Percentiles rank a stretch among this genome's conserved stretches.
These are phyloP conservation scores for Mesorhabditis sp. DNA, from an alignment of 2,888 invertebrate genomes.

Conservation along the genomic window DNA sequence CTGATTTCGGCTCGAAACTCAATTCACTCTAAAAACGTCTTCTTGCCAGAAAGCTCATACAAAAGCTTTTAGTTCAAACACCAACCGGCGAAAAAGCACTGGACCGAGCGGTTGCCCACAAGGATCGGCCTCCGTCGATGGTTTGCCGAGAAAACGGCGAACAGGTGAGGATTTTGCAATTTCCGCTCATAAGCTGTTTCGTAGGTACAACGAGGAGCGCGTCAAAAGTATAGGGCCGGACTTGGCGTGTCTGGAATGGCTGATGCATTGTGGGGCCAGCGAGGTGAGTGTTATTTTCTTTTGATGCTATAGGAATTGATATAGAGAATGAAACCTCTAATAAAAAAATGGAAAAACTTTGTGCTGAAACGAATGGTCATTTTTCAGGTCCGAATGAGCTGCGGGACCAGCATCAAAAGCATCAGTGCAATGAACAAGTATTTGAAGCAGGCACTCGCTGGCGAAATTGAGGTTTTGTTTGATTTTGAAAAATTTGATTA, in stretches of 20 bases:
- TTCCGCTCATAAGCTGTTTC: slow-evolving; percentile 6
- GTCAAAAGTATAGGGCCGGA: slow-evolving; percentile 50
- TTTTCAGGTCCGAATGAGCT: slow-evolving; percentile 33
- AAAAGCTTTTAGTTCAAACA: too few relatives aligned
- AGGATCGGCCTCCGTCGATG: slow-evolving; percentile 34
- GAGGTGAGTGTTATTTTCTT: slow-evolving; percentile 18
- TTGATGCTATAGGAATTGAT: neutral
- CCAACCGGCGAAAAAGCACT: neutral
- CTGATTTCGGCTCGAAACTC: too few relatives aligned
- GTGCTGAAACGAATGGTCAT: neutral
- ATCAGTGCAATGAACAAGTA: slow-evolving; percentile 47
- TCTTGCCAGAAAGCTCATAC: too few relatives aligned
- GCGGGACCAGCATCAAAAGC: slow-evolving; percentile 36
- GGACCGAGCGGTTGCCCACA: too few relatives aligned
- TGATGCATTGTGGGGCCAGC: slow-evolving; percentile 54
- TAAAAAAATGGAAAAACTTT: neutral
- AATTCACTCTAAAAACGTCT: too few relatives aligned
- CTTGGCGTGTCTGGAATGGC: slow-evolving; percentile 54
- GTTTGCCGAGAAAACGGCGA: slow-evolving; percentile 38
- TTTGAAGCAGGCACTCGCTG: slow-evolving; percentile 18
- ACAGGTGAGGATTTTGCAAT: slow-evolving; percentile 23
- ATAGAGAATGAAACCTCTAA: neutral
- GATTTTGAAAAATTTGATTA: too few relatives aligned
- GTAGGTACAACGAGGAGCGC: slow-evolving; percentile 42
- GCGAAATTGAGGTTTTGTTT: too few relatives aligned